Conservation (phyloP, 2,113 vertebrate species). For the Saguinus imperator region DNA sequence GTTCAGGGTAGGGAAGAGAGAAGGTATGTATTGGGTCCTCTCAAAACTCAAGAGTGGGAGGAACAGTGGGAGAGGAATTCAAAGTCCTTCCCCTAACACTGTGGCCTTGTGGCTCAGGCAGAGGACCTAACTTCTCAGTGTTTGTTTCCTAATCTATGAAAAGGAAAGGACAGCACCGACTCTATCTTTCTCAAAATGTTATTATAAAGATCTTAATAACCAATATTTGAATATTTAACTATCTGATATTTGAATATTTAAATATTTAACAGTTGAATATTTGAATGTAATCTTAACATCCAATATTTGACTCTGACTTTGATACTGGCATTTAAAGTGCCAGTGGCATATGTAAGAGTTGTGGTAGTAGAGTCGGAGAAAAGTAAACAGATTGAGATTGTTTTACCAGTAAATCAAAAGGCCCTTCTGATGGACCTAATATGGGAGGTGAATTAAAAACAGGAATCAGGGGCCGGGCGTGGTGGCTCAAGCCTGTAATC, state of each 20-base stretch:
- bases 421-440: neutral
- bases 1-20: neutral
- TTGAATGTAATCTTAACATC: no score
- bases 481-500: no score
- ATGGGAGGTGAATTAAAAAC: neutral
- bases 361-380: neutral
- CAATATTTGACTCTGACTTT: no score
- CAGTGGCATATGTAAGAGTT: neutral
- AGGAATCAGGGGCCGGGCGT: neutral
- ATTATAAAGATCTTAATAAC: neutral
- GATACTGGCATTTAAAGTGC: no score
- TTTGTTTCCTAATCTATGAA: neutral
- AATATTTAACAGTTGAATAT: no score
- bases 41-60: neutral
- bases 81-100: neutral
- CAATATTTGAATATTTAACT: no score
- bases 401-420: conserved; percentile 8
- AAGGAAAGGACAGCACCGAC: neutral
- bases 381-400: neutral
- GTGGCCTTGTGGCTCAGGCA: neutral
- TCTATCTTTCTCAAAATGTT: neutral
- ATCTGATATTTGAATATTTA: no score
- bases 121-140: neutral
- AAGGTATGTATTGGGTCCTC: neutral
- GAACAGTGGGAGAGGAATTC: neutral